phyloP scores from a whole-genome alignment of 2,888 invertebrate species.

The Polietes domitor region DNA sequence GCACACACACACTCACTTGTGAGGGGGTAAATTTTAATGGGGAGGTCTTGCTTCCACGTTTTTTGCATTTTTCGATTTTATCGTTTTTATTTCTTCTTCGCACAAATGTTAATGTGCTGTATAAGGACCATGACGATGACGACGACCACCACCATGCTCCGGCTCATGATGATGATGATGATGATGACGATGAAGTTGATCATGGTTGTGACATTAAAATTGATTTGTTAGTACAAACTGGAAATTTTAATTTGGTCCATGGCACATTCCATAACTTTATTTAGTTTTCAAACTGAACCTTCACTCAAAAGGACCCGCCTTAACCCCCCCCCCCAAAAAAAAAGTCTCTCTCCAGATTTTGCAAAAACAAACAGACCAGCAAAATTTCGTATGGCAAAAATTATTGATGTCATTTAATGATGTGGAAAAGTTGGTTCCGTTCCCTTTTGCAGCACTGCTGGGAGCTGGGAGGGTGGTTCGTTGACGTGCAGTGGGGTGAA shows the following conservation, averaged over 20 bases:
- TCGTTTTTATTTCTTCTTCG: constrained; percentile 13
- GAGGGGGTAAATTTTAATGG: constrained; percentile 13
- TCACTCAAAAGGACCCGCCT: no score
- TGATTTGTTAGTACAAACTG: constrained; percentile 54
- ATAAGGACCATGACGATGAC: constrained; percentile 20
- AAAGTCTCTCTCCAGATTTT: neutral
- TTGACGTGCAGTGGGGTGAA: no score
- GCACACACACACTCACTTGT: constrained; percentile 5
- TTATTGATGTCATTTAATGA: constrained; percentile 60
- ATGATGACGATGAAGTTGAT: constrained; percentile 37
- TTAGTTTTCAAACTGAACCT: constrained; percentile 8
- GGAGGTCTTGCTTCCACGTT: neutral
- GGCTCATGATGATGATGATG: neutral
- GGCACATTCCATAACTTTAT: constrained; percentile 48
- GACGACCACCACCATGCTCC: neutral
- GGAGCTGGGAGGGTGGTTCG: no score
- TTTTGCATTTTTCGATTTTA: neutral
- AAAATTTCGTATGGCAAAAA: constrained; percentile 30
- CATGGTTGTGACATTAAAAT: constrained; percentile 63
- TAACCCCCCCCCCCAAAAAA: neutral
- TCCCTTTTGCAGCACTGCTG: neutral
- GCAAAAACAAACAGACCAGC: neutral
- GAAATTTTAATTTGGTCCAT: constrained; percentile 32
- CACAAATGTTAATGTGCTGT: constrained; percentile 50
- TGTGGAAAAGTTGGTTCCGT: constrained; percentile 8